Evolutionary conservation across 2,797 vertebrate genomes (phyloP).

Genomic region (Avahi laniger): DNA sequence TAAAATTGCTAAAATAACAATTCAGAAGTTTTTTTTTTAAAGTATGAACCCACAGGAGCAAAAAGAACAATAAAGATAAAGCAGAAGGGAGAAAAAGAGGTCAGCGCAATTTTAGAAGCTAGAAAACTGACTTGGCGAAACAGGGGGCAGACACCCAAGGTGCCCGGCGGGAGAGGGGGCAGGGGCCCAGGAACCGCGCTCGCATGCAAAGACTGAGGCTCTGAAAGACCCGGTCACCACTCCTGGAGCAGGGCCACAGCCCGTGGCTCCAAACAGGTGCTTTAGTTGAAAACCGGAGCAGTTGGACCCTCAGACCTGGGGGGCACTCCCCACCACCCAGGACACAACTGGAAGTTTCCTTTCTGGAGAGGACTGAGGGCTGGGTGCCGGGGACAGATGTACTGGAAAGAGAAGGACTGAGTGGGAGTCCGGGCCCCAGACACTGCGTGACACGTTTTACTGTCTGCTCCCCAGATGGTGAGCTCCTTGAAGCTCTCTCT

Average conservation of each 20-base stretch:
- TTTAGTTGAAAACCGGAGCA: background rate
- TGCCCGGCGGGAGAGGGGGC: rapidly evolving
- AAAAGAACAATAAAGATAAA: background rate
- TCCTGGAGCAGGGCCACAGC: background rate
- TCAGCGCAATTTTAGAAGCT: background rate
- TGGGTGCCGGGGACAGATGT: rapidly evolving
- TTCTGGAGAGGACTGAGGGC: background rate
- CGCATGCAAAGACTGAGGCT: background rate
- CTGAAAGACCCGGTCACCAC: background rate
- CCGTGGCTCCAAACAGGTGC: background rate
- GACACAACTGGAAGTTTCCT: background rate
- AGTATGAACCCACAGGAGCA: background rate
- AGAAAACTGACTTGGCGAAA: background rate
- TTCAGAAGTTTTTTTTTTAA: background rate
- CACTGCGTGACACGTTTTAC: background rate
- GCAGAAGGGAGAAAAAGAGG: background rate
- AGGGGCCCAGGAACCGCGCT: background rate
- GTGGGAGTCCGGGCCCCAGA: background rate
- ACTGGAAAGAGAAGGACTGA: background rate
- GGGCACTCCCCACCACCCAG: background rate
- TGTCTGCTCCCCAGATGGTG: background rate
- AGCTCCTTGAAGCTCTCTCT: background rate
- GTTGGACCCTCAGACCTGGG: background rate
- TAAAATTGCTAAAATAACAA: background rate
- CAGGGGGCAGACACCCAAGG: background rate